These are phyloP conservation scores for Brenthis hecate DNA, from an alignment of 2,888 invertebrate species.

Conservation along the genomic window DNA sequence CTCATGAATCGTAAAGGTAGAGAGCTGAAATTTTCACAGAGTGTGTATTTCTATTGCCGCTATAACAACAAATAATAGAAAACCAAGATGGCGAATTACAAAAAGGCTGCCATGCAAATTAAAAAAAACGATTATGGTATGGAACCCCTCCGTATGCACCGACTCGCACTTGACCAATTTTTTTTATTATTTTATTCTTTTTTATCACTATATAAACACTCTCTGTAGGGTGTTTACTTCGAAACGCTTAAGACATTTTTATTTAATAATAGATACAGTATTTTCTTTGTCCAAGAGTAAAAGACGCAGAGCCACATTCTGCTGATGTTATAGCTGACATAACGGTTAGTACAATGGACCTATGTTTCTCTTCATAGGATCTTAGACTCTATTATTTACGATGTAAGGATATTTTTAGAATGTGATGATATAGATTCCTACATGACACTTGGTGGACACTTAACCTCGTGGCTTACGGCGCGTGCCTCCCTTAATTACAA, in stretches of 20 bases:
- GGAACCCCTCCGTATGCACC: too few relatives aligned
- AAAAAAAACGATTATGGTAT: too few relatives aligned
- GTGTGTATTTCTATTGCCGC: too few relatives aligned
- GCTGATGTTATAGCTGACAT: constrained; percentile 36
- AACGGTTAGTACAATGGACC: constrained; percentile 35
- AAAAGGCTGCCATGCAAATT: too few relatives aligned
- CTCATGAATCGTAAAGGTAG: too few relatives aligned
- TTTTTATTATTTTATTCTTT: too few relatives aligned
- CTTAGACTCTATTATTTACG: constrained; percentile 1
- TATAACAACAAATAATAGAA: too few relatives aligned
- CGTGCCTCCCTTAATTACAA: constrained; percentile 40
- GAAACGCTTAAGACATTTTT: constrained; percentile 11
- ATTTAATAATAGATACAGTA: constrained; percentile 16
- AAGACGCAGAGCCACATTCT: constrained; percentile 31
- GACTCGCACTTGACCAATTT: too few relatives aligned
- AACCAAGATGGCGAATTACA: too few relatives aligned
- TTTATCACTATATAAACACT: neutral
- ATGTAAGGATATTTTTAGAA: constrained; percentile 23
- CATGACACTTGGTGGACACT: constrained; percentile 39
- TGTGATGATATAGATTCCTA: constrained; percentile 27
- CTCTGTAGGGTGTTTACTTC: neutral
- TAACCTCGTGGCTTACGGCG: constrained; percentile 41
- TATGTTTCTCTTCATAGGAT: constrained; percentile 9
- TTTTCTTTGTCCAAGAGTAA: constrained; percentile 28
- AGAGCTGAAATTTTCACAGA: too few relatives aligned